phyloP scores from a whole-genome alignment of 2,113 vertebrate genomes.

The Australoheros scitulus region DNA sequence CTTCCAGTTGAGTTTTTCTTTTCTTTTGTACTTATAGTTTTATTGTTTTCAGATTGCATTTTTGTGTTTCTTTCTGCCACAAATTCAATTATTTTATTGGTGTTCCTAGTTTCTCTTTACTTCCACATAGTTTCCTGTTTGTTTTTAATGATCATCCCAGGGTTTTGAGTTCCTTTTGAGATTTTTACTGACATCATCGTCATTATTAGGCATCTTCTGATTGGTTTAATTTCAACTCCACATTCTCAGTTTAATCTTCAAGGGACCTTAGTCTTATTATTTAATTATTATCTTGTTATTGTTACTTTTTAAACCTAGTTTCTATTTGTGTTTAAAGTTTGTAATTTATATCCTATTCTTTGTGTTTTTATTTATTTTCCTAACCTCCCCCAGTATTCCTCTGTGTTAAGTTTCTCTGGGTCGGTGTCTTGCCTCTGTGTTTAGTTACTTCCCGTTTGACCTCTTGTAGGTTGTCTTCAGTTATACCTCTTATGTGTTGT shows the following conservation, averaged over 20 bases:
- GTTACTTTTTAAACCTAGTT: neutral
- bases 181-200: neutral
- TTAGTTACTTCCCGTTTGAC: neutral
- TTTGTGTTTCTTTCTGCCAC: neutral
- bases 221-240: neutral
- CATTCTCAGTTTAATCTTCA: neutral
- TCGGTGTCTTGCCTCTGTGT: neutral
- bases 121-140: neutral
- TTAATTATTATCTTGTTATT: neutral
- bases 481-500: too few relatives aligned
- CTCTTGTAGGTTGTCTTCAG: too few relatives aligned
- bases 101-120: neutral
- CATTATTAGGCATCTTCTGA: neutral
- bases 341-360: neutral
- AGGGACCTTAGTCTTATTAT: neutral
- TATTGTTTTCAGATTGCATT: neutral
- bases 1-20: neutral
- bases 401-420: neutral
- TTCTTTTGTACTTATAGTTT: neutral
- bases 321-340: neutral
- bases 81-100: too few relatives aligned
- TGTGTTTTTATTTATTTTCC: neutral
- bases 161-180: neutral
- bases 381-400: neutral
- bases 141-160: neutral